A percentile compares a stretch with the other conserved stretches of the same genome.
phyloP scores from a whole-genome alignment of 2,797 vertebrate species.

The Crocodylus rhombifer region DNA sequence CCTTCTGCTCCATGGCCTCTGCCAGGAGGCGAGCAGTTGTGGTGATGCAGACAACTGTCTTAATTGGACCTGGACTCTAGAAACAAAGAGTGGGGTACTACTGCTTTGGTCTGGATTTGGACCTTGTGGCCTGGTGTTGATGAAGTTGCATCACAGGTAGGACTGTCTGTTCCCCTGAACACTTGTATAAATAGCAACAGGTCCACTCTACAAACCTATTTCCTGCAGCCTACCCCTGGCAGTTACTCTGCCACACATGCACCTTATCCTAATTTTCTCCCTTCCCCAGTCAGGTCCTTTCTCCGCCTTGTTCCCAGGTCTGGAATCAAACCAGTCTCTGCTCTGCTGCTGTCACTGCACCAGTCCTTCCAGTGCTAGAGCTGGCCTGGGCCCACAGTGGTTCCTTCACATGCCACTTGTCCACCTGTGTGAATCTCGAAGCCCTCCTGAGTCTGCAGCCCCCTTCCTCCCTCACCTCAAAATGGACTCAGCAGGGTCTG shows the following conservation, averaged over 20 bases:
- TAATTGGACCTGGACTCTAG: neutral
- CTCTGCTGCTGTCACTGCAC: neutral
- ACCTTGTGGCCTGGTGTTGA: neutral
- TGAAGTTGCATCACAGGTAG: too few species aligned
- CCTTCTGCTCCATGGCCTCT: too few species aligned
- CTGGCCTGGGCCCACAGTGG: neutral
- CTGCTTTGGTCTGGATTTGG: neutral
- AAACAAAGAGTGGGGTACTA: neutral
- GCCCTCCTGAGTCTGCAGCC: conserved; percentile 72
- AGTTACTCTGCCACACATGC: neutral
- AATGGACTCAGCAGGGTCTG: neutral
- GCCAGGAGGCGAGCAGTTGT: too few species aligned
- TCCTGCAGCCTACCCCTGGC: too few species aligned
- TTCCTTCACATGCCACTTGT: neutral
- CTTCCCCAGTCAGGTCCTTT: neutral
- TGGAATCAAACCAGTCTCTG: neutral
- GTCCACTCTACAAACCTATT: too few species aligned
- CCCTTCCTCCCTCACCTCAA: neutral
- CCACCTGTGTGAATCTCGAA: conserved; percentile 64
- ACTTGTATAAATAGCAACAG: too few species aligned
- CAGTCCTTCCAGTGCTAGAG: neutral
- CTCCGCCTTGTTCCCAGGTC: neutral
- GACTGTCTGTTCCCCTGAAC: neutral
- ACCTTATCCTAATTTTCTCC: neutral
- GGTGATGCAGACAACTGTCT: neutral